These are phyloP conservation scores for Cryptoblepharus egeriae DNA, from an alignment of 2,797 vertebrate species.

Conservation along the genomic window DNA sequence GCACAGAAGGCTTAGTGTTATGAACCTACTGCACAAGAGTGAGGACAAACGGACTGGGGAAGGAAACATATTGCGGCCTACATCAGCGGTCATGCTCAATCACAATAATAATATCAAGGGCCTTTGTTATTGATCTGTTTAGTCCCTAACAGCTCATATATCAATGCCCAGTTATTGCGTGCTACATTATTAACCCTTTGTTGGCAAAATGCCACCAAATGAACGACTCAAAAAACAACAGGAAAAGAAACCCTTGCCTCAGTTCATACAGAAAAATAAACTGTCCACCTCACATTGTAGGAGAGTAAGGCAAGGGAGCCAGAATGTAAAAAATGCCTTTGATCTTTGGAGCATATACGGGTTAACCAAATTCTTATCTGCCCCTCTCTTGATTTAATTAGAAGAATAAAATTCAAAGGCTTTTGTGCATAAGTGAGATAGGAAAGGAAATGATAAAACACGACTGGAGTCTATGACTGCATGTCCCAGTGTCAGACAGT, in stretches of 20 bases:
- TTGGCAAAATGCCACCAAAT: not conserved
- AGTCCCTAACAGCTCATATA: not conserved
- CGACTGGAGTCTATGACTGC: not conserved
- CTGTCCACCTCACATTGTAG: not conserved
- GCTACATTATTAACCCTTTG: not conserved
- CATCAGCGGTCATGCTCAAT: not conserved
- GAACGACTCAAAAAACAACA: not conserved
- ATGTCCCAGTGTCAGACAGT: not conserved
- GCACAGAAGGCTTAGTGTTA: not conserved
- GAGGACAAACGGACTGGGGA: slow-evolving; percentile 6
- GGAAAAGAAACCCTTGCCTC: not conserved
- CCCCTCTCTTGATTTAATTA: slow-evolving; percentile 8
- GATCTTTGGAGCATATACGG: not conserved
- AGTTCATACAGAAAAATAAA: not conserved
- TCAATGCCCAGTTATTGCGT: not conserved
- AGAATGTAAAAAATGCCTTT: not conserved
- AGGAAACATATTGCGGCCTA: not conserved
- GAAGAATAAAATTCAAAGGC: slow-evolving; percentile 19
- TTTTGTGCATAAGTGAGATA: not conserved
- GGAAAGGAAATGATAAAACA: not conserved
- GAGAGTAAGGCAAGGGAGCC: not conserved
- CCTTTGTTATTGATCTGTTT: not conserved
- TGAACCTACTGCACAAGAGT: not conserved
- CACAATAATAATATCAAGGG: not conserved
- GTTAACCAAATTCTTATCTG: slow-evolving; percentile 29